Evolutionary conservation across 2,888 invertebrate genomes (phyloP).

Genomic region (Ophion obscuratus): DNA sequence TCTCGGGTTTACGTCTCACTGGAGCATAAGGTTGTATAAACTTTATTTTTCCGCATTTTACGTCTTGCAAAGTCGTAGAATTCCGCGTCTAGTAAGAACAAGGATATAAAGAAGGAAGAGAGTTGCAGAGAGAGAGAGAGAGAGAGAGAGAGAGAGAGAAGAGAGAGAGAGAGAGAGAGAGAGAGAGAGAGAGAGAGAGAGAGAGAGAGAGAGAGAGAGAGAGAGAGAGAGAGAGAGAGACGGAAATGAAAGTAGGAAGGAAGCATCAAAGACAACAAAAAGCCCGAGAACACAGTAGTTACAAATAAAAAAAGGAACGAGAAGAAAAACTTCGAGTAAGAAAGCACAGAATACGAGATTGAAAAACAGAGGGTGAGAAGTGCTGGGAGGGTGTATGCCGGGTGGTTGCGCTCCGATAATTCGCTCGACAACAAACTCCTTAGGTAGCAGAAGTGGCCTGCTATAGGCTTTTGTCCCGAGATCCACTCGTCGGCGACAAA

Average conservation of each 20-base stretch:
- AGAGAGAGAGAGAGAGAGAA: too few species aligned
- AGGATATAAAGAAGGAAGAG: not conserved
- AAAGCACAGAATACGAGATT: slow-evolving; percentile 9
- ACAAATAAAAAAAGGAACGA: slow-evolving; percentile 10
- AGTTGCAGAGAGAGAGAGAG: not conserved
- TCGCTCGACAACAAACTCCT: slow-evolving; percentile 61
- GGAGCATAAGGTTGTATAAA: not conserved
- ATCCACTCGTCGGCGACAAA: slow-evolving; percentile 55
- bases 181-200: not conserved
- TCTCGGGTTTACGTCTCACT: not conserved
- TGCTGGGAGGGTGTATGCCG: not conserved
- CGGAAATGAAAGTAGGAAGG: not conserved
- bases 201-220: not conserved
- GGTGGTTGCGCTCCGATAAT: slow-evolving; percentile 45
- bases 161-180: not conserved
- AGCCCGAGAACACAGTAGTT: not conserved
- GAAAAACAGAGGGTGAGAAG: slow-evolving; percentile 8
- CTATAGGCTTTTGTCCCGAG: slow-evolving; percentile 40
- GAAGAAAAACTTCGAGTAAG: slow-evolving; percentile 14
- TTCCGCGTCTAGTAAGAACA: not conserved
- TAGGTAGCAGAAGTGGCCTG: slow-evolving; percentile 36
- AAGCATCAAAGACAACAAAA: not conserved
- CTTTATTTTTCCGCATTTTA: not conserved
- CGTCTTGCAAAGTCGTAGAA: not conserved
- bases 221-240: not conserved